Evolutionary conservation across 2,797 vertebrate species (phyloP).

Genomic region (Vipera ursinii): DNA sequence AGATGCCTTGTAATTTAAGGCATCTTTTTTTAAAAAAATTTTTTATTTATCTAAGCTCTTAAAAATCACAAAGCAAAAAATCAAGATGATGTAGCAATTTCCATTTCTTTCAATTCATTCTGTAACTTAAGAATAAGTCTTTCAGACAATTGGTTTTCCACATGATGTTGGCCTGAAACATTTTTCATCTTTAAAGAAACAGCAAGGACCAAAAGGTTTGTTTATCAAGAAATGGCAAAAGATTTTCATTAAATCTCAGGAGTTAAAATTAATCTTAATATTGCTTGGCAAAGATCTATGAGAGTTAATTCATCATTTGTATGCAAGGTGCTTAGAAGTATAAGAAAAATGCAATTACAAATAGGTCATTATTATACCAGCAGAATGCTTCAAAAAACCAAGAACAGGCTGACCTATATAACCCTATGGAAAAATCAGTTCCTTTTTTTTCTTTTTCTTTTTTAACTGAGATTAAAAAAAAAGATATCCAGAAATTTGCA

Average conservation of each 20-base stretch:
- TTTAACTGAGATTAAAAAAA: background rate
- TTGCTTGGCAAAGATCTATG: background rate
- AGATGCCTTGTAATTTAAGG: background rate
- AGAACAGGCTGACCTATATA: background rate
- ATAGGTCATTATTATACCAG: background rate
- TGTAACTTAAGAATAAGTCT: background rate
- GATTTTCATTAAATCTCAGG: background rate
- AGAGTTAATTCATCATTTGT: background rate
- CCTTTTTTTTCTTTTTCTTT: background rate
- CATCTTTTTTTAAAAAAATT: background rate
- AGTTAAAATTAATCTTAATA: background rate
- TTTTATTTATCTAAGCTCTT: background rate
- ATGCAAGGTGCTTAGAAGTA: background rate
- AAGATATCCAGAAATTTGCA: background rate
- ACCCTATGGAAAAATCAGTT: background rate
- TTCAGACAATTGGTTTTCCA: background rate
- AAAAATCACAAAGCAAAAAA: background rate
- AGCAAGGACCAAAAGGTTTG: conserved; percentile 4
- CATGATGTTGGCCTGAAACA: background rate
- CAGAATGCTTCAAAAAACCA: background rate
- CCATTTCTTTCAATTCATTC: background rate
- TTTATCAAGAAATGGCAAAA: conserved; percentile 27
- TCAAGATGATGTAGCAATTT: conserved; percentile 6
- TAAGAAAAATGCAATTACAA: background rate
- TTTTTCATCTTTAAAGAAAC: background rate